phyloP scores from a whole-genome alignment of 2,113 vertebrate species.

The Leptobrachium leishanense region DNA sequence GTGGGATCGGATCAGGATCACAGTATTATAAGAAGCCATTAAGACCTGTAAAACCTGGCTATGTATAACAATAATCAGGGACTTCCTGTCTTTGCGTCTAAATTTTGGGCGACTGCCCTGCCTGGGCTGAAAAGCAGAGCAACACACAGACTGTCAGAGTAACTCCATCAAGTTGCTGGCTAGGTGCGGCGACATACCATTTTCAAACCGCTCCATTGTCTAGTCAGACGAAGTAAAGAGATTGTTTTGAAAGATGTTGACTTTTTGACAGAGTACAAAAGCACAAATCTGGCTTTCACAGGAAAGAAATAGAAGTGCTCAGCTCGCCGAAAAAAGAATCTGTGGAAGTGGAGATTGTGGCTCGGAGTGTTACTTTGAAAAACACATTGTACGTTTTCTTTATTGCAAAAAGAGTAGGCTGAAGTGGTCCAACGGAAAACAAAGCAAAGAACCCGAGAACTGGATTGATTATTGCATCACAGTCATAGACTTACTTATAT shows the following conservation, averaged over 20 bases:
- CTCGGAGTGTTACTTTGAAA: neutral
- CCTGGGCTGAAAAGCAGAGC: neutral
- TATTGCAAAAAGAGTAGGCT: too few species aligned
- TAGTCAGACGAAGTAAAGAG: conserved; percentile 5
- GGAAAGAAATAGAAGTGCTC: neutral
- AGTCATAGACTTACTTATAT: too few species aligned
- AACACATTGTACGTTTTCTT: neutral
- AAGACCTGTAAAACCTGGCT: too few species aligned
- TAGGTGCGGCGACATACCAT: neutral
- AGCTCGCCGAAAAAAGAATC: neutral
- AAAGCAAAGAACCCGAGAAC: too few species aligned
- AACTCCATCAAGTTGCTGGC: conserved; percentile 4
- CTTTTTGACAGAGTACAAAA: conserved; percentile 33
- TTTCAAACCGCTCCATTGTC: conserved; percentile 21
- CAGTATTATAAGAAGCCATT: too few species aligned
- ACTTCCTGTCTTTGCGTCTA: too few species aligned
- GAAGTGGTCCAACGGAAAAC: too few species aligned
- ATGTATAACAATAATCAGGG: too few species aligned
- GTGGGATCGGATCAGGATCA: too few species aligned
- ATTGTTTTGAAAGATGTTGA: conserved; percentile 24
- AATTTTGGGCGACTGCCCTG: too few species aligned
- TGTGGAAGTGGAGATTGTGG: neutral
- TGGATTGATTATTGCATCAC: too few species aligned
- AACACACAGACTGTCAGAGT: conserved; percentile 4
- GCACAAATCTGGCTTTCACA: neutral